Percentiles rank a stretch among this genome's conserved stretches.
Conservation (phyloP, 1,140 invertebrate species). For the Oncopodura yosiiana region DNA sequence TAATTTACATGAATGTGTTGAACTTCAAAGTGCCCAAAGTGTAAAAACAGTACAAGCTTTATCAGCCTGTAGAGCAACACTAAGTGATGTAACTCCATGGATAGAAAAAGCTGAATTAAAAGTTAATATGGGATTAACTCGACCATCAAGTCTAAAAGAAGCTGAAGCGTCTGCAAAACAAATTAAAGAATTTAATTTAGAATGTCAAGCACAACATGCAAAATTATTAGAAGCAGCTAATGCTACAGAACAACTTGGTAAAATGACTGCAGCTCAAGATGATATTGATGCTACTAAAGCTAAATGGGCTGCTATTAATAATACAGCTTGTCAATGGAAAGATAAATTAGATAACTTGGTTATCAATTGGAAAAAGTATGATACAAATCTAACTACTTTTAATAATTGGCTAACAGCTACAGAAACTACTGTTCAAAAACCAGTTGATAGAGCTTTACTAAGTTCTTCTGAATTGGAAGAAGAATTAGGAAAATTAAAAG, state of each 20-base stretch:
- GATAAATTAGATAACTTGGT: conserved; percentile 24
- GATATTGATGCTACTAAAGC: conserved; percentile 21
- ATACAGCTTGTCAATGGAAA: conserved; percentile 21
- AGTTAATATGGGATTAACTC: conserved; percentile 48
- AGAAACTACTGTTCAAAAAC: conserved; percentile 7
- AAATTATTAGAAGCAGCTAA: conserved; percentile 1
- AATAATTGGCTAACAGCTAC: conserved; percentile 15
- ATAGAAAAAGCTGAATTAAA: conserved; percentile 74
- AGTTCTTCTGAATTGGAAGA: conserved; percentile 7
- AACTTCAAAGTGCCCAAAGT: conserved; percentile 49
- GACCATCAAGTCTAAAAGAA: conserved; percentile 59
- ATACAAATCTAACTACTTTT: conserved; percentile 4
- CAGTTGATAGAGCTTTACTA: conserved; percentile 3
- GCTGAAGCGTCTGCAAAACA: conserved; percentile 61
- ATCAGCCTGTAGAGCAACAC: conserved; percentile 56
- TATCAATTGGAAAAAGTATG: conserved; percentile 27
- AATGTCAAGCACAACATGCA: conserved; percentile 61
- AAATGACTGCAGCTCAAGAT: conserved; percentile 16
- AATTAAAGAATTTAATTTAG: conserved; percentile 55
- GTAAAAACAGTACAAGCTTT: conserved; percentile 40
- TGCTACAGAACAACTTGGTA: conserved; percentile 9
- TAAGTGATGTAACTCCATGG: conserved; percentile 75
- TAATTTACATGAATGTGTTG: conserved; percentile 19
- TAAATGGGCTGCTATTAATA: conserved; percentile 24
- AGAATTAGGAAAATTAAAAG: conserved; percentile 9